Percentiles rank a stretch among this genome's conserved stretches.
These are phyloP conservation scores for Eumerus sabulonum DNA, from an alignment of 2,888 invertebrate species.

Conservation along the genomic window DNA sequence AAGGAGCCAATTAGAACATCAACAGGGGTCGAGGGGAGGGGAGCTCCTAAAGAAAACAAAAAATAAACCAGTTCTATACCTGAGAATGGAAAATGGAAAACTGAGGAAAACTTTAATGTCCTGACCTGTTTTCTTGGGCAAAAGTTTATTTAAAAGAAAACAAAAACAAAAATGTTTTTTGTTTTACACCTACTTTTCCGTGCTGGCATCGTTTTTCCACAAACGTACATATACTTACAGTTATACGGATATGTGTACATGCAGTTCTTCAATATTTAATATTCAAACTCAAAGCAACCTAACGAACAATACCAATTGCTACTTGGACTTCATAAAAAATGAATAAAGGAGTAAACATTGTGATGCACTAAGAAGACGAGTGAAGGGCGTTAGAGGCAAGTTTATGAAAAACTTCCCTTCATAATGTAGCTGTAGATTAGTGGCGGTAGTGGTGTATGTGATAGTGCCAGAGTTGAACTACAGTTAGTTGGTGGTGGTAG, in stretches of 20 bases:
- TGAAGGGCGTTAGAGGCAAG: constrained; percentile 47
- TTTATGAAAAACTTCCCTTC: constrained; percentile 62
- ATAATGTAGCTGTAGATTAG: constrained; percentile 49
- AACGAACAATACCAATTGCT: constrained; percentile 66
- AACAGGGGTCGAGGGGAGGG: constrained; percentile 7
- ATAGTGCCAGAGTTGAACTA: neutral
- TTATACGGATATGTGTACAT: constrained; percentile 2
- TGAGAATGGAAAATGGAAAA: constrained; percentile 56
- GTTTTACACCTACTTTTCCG: constrained; percentile 35
- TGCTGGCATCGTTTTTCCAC: constrained; percentile 3
- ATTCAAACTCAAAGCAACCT: constrained; percentile 68
- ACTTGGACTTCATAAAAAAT: constrained; percentile 68
- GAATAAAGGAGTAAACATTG: constrained; percentile 64
- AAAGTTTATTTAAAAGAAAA: constrained; percentile 22
- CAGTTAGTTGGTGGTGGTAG: neutral
- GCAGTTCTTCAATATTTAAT: constrained; percentile 65
- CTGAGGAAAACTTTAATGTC: constrained; percentile 49
- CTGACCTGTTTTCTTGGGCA: constrained; percentile 54
- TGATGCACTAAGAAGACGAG: constrained; percentile 50
- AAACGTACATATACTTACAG: neutral
- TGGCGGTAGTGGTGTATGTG: constrained; percentile 11
- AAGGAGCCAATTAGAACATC: constrained; percentile 35
- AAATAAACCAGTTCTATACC: neutral
- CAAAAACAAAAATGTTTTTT: constrained; percentile 43
- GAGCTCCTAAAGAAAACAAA: too few relatives aligned